Evolutionary conservation across 2,113 vertebrate species (phyloP).

Genomic region (Cavia aperea): DNA sequence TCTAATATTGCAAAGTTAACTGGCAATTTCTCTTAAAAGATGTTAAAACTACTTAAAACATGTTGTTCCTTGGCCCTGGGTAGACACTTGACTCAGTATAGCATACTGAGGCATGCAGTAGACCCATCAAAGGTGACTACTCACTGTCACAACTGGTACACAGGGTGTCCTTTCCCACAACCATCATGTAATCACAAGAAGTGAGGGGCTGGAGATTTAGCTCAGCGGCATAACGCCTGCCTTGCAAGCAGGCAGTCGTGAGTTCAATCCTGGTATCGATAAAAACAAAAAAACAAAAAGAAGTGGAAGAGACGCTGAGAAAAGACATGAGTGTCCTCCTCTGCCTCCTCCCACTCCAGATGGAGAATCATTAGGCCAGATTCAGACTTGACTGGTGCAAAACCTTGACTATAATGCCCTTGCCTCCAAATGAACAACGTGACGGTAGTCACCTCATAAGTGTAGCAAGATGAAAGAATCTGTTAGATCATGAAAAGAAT

Average conservation of each 20-base stretch:
- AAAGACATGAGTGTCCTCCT: neutral
- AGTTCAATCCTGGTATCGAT: too few species aligned
- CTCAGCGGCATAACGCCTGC: too few species aligned
- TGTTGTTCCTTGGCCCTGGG: neutral
- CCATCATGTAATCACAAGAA: neutral
- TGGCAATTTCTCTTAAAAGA: slow-evolving; percentile 13
- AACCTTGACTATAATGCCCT: too few species aligned
- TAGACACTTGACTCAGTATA: neutral
- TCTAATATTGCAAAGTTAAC: slow-evolving; percentile 12
- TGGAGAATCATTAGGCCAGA: neutral
- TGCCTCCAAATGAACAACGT: accelerated
- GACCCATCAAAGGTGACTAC: neutral
- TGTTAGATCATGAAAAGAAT: neutral
- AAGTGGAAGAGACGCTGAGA: neutral
- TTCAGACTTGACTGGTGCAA: neutral
- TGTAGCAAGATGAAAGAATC: neutral
- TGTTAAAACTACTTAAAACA: neutral
- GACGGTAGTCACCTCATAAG: neutral
- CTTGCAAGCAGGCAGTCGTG: too few species aligned
- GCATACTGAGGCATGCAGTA: neutral
- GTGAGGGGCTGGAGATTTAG: too few species aligned
- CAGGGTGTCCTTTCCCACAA: neutral
- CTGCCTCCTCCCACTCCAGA: neutral
- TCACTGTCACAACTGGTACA: neutral
- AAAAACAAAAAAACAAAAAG: too few species aligned